Conservation (phyloP, 53 echinoderm and acorn worm genomes). For the Luidia sarsii region DNA sequence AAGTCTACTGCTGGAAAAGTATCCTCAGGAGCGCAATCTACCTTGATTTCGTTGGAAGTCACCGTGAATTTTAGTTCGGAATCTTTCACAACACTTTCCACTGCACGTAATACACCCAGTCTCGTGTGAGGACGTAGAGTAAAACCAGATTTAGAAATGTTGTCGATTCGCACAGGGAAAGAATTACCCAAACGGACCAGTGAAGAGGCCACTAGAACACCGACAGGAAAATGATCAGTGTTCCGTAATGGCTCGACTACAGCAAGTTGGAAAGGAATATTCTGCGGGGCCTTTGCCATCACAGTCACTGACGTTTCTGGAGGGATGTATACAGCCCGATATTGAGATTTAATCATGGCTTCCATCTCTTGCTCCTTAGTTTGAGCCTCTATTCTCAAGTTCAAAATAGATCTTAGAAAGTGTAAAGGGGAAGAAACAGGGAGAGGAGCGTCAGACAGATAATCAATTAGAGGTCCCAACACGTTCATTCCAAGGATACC, state of each 20-base stretch:
- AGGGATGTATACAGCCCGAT: not conserved
- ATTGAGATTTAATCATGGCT: not conserved
- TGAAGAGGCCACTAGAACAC: slow-evolving; percentile 8
- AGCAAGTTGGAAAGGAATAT: not conserved
- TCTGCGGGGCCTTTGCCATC: not conserved
- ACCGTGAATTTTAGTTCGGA: no score
- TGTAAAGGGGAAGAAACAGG: no score
- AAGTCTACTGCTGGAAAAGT: not conserved
- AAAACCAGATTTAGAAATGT: slow-evolving; percentile 13
- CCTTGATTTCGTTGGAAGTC: no score
- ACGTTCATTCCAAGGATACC: not conserved
- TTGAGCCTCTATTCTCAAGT: not conserved
- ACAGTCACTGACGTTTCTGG: slow-evolving; percentile 1
- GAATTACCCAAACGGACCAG: not conserved
- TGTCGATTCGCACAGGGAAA: slow-evolving; percentile 16
- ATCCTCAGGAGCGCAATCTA: no score
- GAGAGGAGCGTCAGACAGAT: no score
- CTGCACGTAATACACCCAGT: not conserved
- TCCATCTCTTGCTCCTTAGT: not conserved
- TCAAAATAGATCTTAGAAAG: no score
- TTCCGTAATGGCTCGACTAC: slow-evolving; percentile 13
- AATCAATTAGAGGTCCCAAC: not conserved
- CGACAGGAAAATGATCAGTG: slow-evolving; percentile 23
- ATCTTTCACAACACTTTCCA: not conserved
- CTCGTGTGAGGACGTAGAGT: not conserved